Percentiles rank a stretch among this genome's conserved stretches.
These are phyloP conservation scores for Tenebrosternarchus preto DNA, from an alignment of 2,113 vertebrate genomes.

Conservation along the genomic window DNA sequence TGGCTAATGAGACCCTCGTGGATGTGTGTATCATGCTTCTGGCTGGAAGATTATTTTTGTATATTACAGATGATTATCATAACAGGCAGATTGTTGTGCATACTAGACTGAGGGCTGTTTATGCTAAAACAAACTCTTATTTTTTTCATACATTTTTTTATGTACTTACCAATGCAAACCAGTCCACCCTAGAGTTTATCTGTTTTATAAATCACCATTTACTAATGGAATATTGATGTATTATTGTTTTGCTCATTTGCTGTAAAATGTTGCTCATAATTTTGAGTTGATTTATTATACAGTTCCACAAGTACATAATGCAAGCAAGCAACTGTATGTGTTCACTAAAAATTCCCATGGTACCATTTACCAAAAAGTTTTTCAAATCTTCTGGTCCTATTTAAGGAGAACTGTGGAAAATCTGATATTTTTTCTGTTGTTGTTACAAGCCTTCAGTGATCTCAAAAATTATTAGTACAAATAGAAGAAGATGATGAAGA, in stretches of 20 bases:
- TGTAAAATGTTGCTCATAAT: not conserved
- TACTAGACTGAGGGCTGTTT: not conserved
- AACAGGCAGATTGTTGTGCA: not conserved
- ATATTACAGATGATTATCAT: slow-evolving; percentile 7
- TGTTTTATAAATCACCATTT: not conserved
- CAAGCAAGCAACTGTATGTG: no score
- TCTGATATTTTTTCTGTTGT: no score
- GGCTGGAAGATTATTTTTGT: slow-evolving; percentile 12
- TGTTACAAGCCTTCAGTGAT: no score
- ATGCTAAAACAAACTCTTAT: not conserved
- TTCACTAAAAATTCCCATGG: no score
- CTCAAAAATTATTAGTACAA: no score
- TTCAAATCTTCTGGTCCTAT: no score
- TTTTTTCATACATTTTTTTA: not conserved
- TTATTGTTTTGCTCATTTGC: not conserved
- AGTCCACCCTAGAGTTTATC: not conserved
- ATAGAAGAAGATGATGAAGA: no score
- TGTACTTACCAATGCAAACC: not conserved
- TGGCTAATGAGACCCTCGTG: slow-evolving; percentile 45
- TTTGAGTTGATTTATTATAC: not conserved
- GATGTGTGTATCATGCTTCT: slow-evolving; percentile 11
- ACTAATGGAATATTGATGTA: not conserved
- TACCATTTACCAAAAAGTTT: no score
- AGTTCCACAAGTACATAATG: not conserved
- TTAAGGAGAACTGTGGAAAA: no score